Percentiles rank a stretch among this genome's conserved stretches.
phyloP scores from a whole-genome alignment of 2,113 vertebrate genomes.

The Mormoops blainvillei region DNA sequence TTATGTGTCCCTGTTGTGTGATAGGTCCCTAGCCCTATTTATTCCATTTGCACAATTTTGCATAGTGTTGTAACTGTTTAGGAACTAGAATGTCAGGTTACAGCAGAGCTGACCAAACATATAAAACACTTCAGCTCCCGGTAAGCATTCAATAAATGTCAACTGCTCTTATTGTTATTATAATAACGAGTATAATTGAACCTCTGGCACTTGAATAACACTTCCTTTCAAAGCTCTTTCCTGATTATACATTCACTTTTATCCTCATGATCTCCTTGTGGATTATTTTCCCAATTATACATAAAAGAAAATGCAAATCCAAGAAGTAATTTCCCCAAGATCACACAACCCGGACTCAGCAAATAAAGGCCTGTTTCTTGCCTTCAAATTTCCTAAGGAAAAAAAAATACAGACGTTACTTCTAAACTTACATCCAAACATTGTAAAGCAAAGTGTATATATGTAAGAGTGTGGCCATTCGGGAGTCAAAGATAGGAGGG shows the following conservation, averaged over 20 bases:
- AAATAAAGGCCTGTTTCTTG: neutral
- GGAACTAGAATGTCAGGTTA: neutral
- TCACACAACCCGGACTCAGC: neutral
- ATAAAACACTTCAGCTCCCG: neutral
- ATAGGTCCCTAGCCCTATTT: neutral
- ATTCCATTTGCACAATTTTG: neutral
- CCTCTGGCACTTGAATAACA: neutral
- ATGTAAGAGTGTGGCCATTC: neutral
- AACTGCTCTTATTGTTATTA: neutral
- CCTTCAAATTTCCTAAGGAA: neutral
- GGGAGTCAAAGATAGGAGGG: neutral
- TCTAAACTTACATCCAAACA: neutral
- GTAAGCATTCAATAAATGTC: neutral
- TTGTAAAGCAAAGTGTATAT: neutral
- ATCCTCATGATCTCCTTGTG: neutral
- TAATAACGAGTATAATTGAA: neutral
- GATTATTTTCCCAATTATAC: neutral
- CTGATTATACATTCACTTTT: neutral
- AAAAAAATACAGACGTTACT: neutral
- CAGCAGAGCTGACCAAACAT: neutral
- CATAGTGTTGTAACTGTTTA: neutral
- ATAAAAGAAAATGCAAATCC: neutral
- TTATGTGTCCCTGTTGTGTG: neutral
- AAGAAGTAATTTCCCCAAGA: neutral
- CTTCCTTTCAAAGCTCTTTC: neutral